Percentiles rank a stretch among this genome's conserved stretches.
phyloP scores from a whole-genome alignment of 2,113 vertebrate species.

The Micronycteris hirsuta region DNA sequence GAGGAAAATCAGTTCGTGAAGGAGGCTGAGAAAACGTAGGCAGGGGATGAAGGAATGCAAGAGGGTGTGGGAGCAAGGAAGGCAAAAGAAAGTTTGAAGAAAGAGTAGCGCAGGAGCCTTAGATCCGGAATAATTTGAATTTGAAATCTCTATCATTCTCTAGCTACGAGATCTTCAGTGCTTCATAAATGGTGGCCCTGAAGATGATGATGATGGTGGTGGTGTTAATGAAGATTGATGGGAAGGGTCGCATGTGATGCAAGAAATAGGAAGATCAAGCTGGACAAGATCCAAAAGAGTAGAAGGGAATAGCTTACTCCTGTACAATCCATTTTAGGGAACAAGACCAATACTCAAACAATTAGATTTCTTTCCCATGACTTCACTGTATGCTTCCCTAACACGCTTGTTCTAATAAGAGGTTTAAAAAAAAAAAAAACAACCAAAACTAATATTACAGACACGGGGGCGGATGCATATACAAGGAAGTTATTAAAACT shows the following conservation, averaged over 20 bases:
- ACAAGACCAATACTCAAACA: background rate
- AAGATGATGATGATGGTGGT: background rate
- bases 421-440: background rate
- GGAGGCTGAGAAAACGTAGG: background rate
- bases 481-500: constrained; percentile 72
- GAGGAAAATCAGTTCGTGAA: rapidly evolving
- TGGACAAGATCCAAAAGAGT: background rate
- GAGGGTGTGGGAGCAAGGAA: background rate
- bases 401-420: constrained; percentile 59
- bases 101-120: background rate
- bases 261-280: background rate
- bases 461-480: constrained; percentile 48
- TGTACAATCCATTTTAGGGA: background rate
- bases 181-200: background rate
- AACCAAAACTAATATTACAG: constrained; percentile 50
- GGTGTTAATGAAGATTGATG: background rate
- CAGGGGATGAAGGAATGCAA: background rate
- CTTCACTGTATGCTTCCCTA: constrained; percentile 40
- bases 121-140: background rate
- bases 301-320: background rate
- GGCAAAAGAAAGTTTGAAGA: background rate
- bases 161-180: background rate
- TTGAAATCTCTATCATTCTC: background rate
- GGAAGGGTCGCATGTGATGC: too few species aligned
- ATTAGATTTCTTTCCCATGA: constrained; percentile 9